These are phyloP conservation scores for Drosophila rhopaloa DNA, from an alignment of 1,140 invertebrate species.

Conservation along the genomic window DNA sequence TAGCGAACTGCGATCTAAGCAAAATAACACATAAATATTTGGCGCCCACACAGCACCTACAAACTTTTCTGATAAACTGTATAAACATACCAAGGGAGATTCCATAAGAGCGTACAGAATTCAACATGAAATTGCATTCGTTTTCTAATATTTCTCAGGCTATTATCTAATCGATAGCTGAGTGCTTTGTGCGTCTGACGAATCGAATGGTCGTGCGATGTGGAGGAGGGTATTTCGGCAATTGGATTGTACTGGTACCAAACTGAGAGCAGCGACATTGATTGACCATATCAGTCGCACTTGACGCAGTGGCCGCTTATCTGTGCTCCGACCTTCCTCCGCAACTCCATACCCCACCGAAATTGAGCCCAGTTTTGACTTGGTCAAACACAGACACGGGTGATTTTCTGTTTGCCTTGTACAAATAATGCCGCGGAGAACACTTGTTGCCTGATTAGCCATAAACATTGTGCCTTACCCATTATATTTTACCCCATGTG, in stretches of 20 bases:
- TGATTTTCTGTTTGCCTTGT: slow-evolving; percentile 45
- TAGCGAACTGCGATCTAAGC: slow-evolving; percentile 19
- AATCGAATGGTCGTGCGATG: slow-evolving; percentile 24
- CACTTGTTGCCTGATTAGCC: slow-evolving; percentile 68
- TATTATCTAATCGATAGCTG: slow-evolving; percentile 67
- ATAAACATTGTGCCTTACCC: slow-evolving; percentile 25
- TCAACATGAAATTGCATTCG: neutral
- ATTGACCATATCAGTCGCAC: slow-evolving; percentile 68
- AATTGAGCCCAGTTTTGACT: slow-evolving; percentile 24
- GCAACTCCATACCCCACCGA: neutral
- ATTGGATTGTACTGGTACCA: slow-evolving; percentile 1
- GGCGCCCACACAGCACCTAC: neutral
- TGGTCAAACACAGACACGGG: slow-evolving; percentile 44
- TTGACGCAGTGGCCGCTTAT: slow-evolving; percentile 71
- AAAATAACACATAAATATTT: slow-evolving; percentile 28
- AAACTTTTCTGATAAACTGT: slow-evolving; percentile 3
- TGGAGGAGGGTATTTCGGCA: slow-evolving; percentile 13
- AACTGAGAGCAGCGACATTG: slow-evolving; percentile 24
- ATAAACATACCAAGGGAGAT: neutral
- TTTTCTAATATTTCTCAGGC: slow-evolving; percentile 1
- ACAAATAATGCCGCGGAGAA: slow-evolving; percentile 44
- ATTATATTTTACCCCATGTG: slow-evolving; percentile 27
- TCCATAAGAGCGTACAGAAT: slow-evolving; percentile 6
- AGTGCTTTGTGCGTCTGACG: slow-evolving; percentile 43
- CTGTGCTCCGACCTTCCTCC: slow-evolving; percentile 41